These are phyloP conservation scores for Rhamphomyia laevipes DNA, from an alignment of 2,888 invertebrate species.

Conservation along the genomic window DNA sequence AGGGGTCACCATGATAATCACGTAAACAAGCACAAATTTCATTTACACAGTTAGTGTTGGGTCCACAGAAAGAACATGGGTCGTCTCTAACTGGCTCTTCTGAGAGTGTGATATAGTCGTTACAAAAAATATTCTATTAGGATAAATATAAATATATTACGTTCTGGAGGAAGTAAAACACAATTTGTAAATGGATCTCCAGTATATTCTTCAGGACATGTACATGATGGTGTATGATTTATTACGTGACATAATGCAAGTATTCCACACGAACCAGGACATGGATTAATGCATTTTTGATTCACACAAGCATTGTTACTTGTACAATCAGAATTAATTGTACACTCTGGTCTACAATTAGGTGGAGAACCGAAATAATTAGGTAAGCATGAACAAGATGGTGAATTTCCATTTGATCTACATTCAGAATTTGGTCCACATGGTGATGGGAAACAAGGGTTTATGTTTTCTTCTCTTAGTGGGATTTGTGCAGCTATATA, in stretches of 20 bases:
- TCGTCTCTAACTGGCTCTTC: constrained; percentile 39
- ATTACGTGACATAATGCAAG: constrained; percentile 61
- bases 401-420: constrained; percentile 48
- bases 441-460: constrained; percentile 66
- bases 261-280: constrained; percentile 58
- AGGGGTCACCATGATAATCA: constrained; percentile 59
- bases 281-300: constrained; percentile 60
- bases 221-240: constrained; percentile 63
- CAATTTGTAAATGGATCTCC: constrained; percentile 45
- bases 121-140: constrained; percentile 27
- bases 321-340: constrained; percentile 59
- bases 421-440: constrained; percentile 71
- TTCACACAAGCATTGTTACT: constrained; percentile 53
- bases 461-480: constrained; percentile 29
- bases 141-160: constrained; percentile 28
- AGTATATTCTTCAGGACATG: constrained; percentile 50
- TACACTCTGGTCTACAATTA: constrained; percentile 63
- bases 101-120: not conserved
- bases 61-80: constrained; percentile 61
- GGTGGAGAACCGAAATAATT: constrained; percentile 64
- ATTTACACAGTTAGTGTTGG: constrained; percentile 55
- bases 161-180: constrained; percentile 39
- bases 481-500: constrained; percentile 22
- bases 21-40: constrained; percentile 55
- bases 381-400: constrained; percentile 60